Evolutionary conservation across 2,113 vertebrate genomes (phyloP), one percentile per base, ranked within the genome.

Genomic region (Casuarius casuarius): DNA sequence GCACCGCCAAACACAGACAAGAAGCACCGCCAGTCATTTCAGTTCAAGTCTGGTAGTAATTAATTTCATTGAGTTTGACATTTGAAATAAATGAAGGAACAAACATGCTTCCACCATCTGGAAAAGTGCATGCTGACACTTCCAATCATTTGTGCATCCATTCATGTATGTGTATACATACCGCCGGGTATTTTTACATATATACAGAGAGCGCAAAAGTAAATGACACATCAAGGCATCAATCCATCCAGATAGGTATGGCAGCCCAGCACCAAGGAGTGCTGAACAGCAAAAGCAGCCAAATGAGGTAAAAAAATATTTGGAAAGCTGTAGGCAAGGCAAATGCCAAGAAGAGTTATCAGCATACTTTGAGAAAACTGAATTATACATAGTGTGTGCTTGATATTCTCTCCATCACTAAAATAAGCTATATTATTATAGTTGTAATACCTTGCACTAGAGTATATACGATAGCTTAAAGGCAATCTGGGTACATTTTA

Each of bases 71-170:
- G 78, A 79, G 59, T 40, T 66, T 86, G 92, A 71, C 72, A 59
- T 71, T 62, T 51, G 92, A 83, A 59, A 75, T 59, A 84, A 87
- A 56, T 9, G 76, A 48, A 83, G 77, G 54, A 51, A 84, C 65
- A 87, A 95, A 75, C 81, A 58, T 3, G 20, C 84, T 78, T 51
- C 68, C 62, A 89, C 87, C 91, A 65, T 8, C 91, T 84, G 95
- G 93, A 89, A 67, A 75, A 94, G 89, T 11, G 3, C 68, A 59
- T 9, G 73, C 70, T 81, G 91, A 78, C 81, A 62, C 58, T 94
- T 91, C 89, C 81, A 71, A 49, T 46, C 70, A 20, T 13, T n/a
- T 63, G 79, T 90, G 92, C 89, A 94, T 44, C 89, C 89, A 85
- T 80, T 94, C 15, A 5, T 70, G 68, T 71, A 40, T 0, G 21